These are phyloP conservation scores for Acromyrmex echinatior DNA, from an alignment of 1,140 invertebrate genomes.

Conservation along the genomic window DNA sequence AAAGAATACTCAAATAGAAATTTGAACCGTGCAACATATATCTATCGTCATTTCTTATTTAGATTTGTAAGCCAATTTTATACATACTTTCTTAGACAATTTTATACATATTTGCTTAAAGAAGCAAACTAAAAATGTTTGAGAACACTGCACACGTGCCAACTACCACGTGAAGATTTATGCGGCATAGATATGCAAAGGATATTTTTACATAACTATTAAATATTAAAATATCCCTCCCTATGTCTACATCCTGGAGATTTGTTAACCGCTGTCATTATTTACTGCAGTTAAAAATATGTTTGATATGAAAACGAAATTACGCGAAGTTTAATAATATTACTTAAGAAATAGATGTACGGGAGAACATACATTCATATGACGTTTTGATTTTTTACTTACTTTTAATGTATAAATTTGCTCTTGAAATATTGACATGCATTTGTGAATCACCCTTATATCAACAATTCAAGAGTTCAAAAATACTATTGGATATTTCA, in stretches of 20 bases:
- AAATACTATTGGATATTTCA: neutral
- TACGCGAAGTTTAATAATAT: neutral
- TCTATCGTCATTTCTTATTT: conserved; percentile 33
- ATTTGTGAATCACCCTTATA: too few relatives aligned
- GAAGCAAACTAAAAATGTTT: conserved; percentile 16
- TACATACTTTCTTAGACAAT: conserved; percentile 19
- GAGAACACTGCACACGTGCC: neutral
- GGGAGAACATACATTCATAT: too few relatives aligned
- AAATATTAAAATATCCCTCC: neutral
- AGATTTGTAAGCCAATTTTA: conserved; percentile 7
- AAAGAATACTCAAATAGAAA: conserved; percentile 3
- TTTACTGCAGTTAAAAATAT: neutral
- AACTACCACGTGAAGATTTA: neutral
- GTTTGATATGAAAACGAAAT: neutral
- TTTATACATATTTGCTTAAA: conserved; percentile 33
- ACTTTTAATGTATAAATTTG: too few relatives aligned
- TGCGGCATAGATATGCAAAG: conserved; percentile 4
- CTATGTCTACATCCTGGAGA: neutral
- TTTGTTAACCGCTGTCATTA: neutral
- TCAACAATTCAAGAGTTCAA: neutral
- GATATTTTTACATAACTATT: conserved; percentile 35
- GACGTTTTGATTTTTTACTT: too few relatives aligned
- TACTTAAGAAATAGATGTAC: neutral
- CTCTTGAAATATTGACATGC: too few relatives aligned
- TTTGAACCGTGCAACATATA: neutral